These are phyloP conservation scores for Drosophila ogumai DNA, from an alignment of 1,140 invertebrate species.

Conservation along the genomic window DNA sequence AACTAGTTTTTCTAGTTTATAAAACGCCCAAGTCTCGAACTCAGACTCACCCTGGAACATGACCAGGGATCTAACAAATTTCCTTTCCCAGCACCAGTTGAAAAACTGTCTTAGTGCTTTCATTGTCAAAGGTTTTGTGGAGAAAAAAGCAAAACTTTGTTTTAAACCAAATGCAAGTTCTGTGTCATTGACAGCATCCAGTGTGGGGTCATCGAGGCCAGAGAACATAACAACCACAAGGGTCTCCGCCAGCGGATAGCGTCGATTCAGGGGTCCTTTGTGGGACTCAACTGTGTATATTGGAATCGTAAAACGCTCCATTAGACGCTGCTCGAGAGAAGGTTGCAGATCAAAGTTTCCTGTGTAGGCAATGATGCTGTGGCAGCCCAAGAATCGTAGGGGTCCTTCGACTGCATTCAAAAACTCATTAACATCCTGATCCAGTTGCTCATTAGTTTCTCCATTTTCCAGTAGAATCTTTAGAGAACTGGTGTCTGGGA, in stretches of 20 bases:
- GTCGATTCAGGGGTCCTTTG: not conserved
- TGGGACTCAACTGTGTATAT: not conserved
- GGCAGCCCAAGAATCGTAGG: rapidly evolving
- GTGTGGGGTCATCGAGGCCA: constrained; percentile 1
- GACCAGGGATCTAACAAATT: not conserved
- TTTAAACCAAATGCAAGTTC: not conserved
- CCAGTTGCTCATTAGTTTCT: not conserved
- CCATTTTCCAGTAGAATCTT: not conserved
- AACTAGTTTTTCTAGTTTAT: not conserved
- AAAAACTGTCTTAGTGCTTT: not conserved
- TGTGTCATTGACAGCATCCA: not conserved
- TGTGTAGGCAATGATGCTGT: constrained; percentile 7
- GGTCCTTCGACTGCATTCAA: rapidly evolving
- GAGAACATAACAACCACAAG: not conserved
- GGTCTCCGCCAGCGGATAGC: not conserved
- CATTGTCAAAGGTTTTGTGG: not conserved
- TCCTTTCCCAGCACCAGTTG: not conserved
- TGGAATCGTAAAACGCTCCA: not conserved
- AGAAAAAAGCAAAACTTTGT: not conserved
- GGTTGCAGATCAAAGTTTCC: not conserved
- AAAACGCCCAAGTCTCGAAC: not conserved
- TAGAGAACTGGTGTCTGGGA: constrained; percentile 7
- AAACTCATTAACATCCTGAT: not conserved
- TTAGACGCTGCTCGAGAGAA: constrained; percentile 10
- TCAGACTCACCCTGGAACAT: not conserved